Evolutionary conservation across 2,797 vertebrate species (phyloP).

Genomic region (Monodelphis domestica): DNA sequence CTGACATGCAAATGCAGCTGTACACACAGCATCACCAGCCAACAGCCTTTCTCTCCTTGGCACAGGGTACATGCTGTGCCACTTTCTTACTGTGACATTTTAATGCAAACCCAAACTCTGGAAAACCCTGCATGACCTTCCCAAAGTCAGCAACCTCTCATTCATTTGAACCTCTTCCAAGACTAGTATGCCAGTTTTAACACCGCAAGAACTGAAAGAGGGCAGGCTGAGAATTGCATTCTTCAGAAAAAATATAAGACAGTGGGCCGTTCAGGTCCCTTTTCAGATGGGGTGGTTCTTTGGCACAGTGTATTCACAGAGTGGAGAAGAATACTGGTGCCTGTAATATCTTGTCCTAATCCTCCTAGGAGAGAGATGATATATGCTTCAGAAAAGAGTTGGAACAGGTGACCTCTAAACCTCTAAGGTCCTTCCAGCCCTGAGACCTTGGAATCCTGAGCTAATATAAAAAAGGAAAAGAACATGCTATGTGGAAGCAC

Average conservation of each 20-base stretch:
- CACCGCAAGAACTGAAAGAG: slow-evolving; percentile 49
- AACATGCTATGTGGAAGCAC: slow-evolving; percentile 45
- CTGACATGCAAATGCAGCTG: slow-evolving; percentile 39
- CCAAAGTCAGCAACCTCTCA: slow-evolving; percentile 39
- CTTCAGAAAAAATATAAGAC: slow-evolving; percentile 43
- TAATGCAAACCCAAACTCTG: slow-evolving; percentile 45
- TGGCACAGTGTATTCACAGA: neutral
- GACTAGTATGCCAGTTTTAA: slow-evolving; percentile 46
- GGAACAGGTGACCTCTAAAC: neutral
- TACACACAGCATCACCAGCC: slow-evolving; percentile 9
- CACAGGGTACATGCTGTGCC: neutral
- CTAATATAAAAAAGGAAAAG: slow-evolving; percentile 60
- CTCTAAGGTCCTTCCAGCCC: neutral
- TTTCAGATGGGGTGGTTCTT: slow-evolving; percentile 31
- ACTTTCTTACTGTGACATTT: slow-evolving; percentile 16
- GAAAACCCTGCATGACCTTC: slow-evolving; percentile 60
- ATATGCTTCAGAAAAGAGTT: neutral
- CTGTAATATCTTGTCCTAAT: slow-evolving; percentile 39
- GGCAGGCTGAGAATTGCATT: slow-evolving; percentile 29
- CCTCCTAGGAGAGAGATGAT: slow-evolving; percentile 57
- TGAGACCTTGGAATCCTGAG: neutral
- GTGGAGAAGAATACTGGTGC: slow-evolving; percentile 47
- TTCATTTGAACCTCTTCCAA: slow-evolving; percentile 14
- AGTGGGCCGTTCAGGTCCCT: neutral
- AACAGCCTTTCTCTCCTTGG: neutral